Base-by-base conservation (phyloP, 2,888 invertebrate genomes). In the Hypolimnas misippus region DNA sequence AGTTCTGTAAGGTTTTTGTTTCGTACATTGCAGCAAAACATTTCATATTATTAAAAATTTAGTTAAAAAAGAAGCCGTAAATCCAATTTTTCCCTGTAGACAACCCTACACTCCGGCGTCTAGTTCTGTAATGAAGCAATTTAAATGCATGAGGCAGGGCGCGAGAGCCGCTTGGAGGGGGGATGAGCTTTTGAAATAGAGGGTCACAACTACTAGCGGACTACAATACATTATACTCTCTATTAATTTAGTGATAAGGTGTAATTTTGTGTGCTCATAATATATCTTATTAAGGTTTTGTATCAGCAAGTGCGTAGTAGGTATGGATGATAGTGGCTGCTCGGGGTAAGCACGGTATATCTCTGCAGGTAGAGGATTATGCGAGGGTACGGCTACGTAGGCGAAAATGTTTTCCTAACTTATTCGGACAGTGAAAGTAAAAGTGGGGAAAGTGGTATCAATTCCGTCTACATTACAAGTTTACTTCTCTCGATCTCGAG, bases 91-190 rank as follows among this genome's bases (percentile, higher is more conserved):
- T 83, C 85, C 83, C 82, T 72, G 73, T 75, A 78, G 89, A 76
- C 92, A 92, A 85, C 92, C 91, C 92, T 92, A 86, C 72, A 74
- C 73, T 74, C 77, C 80, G 81, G 77, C 84, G 89, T 90, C 90
- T 90, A 89, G 86, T 85, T 86, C 89, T 79, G 87, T 92, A 92
- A 92, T 92, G 92, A 92, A 92, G 92, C 92, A 92, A 92, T 92
- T 92, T 92, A 92, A 92, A 92, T 92, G 92, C 92, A 92, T 92
- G 92, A 92, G 91, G 91, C 89, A 92, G 92, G 92, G 91, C 90
- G 88, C 86, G 90, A 87, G 87, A 82, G 83, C 75, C 80, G 79
- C 76, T 79, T 87, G 90, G 90, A 83, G 91, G 91, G 92, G 90
- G 83, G 79, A 83, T 66, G 66, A 63, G 72, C 65, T 68, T 70